Base-by-base conservation (phyloP, 53 echinoderm and acorn worm species). In the Paracentrotus lividus region DNA sequence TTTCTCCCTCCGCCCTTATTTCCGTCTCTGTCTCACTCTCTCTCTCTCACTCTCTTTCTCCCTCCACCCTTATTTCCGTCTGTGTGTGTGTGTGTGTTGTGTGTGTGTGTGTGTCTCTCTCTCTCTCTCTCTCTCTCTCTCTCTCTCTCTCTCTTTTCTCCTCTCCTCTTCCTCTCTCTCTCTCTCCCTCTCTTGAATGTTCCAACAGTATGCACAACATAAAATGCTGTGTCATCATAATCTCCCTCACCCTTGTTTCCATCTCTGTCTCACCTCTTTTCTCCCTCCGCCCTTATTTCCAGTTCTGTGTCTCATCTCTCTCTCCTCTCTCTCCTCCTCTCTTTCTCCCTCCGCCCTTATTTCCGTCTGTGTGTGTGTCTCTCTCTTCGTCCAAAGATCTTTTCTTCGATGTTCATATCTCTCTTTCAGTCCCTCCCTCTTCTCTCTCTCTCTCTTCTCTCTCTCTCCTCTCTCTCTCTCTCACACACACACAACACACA, bases 381-480 rank as follows among this genome's bases (percentile, higher is more conserved):
- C 20, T 57, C 20, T 57, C 57, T 57, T 21, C 21, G 57, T 51
- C 51, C 51, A 51, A 51, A 8, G 6, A 51, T 51, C 12, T 51
- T 51, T 51, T 12, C 51, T 51, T 51, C 12, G 51, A 51, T 51
- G 51, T 8, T 51, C 12, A 51, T 51, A 4, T 76, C 77, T 76
- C 18, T 77, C 78, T 77, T 12, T 77, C 78, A 42, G 6, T 77
- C 78, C 42, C 29, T 36, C 78, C 42, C 78, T 77, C 38, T 77
- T 10, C 77, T 77, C 43, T 36, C 78, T 42, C 1, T 42, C 8
- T 36, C 78, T 42, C 78, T 1, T 0, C 42, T 77, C 78, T 23
- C 44, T 20, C 1, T 42, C 78, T 42, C 14, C 78, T 44, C 24
- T 44, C 44, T 42, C 7, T 20, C 42, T 36, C 78, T 21, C 78